Percentiles rank a stretch among this genome's conserved stretches.
Conservation (phyloP, 2,113 vertebrate species). For the Sturnus vulgaris region DNA sequence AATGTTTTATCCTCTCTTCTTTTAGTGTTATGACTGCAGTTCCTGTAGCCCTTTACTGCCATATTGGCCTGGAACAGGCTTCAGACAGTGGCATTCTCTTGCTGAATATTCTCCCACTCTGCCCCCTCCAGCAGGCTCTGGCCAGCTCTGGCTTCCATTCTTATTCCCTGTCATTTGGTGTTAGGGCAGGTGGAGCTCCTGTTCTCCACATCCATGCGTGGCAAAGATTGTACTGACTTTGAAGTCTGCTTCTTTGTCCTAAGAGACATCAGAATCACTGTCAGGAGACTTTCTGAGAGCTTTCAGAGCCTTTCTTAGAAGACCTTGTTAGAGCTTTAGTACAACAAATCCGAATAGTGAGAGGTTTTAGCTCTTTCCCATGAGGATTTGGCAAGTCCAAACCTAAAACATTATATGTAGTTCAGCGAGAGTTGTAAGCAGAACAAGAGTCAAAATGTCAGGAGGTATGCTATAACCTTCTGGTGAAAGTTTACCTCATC, state of each 20-base stretch:
- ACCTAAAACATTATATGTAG: neutral
- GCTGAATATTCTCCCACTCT: neutral
- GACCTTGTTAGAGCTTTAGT: neutral
- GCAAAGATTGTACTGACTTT: neutral
- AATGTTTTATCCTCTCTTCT: neutral
- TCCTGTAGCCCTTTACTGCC: neutral
- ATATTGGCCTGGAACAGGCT: neutral
- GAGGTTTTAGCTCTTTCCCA: neutral
- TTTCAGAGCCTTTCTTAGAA: neutral
- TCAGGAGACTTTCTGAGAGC: neutral
- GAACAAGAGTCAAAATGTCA: neutral
- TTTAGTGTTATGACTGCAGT: neutral
- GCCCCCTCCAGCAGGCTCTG: neutral
- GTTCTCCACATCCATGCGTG: neutral
- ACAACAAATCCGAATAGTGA: neutral
- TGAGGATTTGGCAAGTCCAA: neutral
- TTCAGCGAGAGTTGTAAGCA: neutral
- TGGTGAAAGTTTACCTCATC: neutral
- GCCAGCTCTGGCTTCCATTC: neutral
- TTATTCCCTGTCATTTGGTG: neutral
- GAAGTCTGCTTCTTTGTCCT: neutral
- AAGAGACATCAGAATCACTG: neutral
- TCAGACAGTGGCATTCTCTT: neutral
- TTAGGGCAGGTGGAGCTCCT: neutral
- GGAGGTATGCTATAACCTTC: neutral